Base-by-base conservation (phyloP, 2,888 invertebrate species). In the Brenthis daphne region DNA sequence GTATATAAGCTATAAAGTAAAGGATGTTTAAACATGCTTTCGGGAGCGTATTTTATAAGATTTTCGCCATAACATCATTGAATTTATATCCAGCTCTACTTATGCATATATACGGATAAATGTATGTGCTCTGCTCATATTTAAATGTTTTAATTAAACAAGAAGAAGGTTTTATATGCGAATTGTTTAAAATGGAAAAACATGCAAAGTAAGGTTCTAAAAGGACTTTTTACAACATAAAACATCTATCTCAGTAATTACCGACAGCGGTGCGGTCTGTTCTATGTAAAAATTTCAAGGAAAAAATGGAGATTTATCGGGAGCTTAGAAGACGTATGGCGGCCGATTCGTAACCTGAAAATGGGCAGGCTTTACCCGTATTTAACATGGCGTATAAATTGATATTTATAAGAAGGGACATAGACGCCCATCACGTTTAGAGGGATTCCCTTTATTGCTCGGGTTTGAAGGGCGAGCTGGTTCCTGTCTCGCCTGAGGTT, bases 391-490 rank as follows among this genome's bases (percentile, higher is more conserved):
- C 81, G 87, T 90, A 92, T 90, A 91, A 92, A 92, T 92, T 92
- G 91, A 92, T 92, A 92, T 92, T 92, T 92, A 92, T 92, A 92
- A 89, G 89, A 83, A 89, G 90, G 92, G 90, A 88, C 89, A 87
- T 85, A 85, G 85, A 86, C 86, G 76, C 77, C 76, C 76, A 74
- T 76, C 80, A 85, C 89, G 89, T 90, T 89, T 89, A 88, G 86
- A 88, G 87, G 90, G 91, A 92, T 92, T 92, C 90, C 88, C 90
- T 92, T 92, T 92, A 92, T 92, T 89, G 90, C 90, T 84, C 83
- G 82, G 78, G 79, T 84, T 83, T 80, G 82, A 85, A 88, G 87
- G 86, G 84, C 82, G 83, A 74, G 71, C 82, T 85, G 89, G 88
- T 85, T 87, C 90, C 89, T 88, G 90, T 89, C 89, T 85, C 80